Percentiles rank a stretch among this genome's conserved stretches.
These are phyloP conservation scores for Araneus ventricosus DNA, from an alignment of 1,140 invertebrate species.

Conservation along the genomic window DNA sequence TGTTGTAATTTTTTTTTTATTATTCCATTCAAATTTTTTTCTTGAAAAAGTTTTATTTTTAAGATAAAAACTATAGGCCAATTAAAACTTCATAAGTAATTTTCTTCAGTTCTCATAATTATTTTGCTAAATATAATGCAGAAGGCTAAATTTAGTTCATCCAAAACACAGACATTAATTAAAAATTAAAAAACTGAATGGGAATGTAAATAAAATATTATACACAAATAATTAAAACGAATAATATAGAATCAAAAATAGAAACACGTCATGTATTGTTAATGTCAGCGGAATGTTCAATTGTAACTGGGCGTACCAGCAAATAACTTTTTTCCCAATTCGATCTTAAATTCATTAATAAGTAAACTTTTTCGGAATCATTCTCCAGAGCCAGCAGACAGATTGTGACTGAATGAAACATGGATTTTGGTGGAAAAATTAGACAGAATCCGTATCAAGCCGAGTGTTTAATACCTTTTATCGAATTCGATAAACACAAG, in stretches of 20 bases:
- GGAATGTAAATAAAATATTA: background rate
- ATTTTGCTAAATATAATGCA: too few species aligned
- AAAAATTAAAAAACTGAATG: background rate
- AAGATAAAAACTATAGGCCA: too few species aligned
- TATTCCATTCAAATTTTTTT: too few species aligned
- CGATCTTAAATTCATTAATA: background rate
- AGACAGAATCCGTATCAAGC: background rate
- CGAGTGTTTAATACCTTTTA: slow-evolving; percentile 32
- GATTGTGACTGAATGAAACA: background rate
- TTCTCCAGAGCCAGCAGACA: background rate
- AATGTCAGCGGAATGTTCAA: background rate
- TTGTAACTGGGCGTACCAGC: background rate
- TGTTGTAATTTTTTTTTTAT: too few species aligned
- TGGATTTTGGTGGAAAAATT: background rate
- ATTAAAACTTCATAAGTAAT: too few species aligned
- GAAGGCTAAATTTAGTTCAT: too few species aligned
- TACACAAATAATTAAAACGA: background rate
- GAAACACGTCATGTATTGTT: background rate
- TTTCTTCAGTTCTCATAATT: too few species aligned
- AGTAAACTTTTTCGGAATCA: background rate
- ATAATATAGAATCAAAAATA: background rate
- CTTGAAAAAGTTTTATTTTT: too few species aligned
- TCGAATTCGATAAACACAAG: slow-evolving; percentile 35
- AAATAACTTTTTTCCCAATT: background rate
- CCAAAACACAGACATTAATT: background rate